Evolutionary conservation across 2,797 vertebrate genomes (phyloP), one percentile per base, ranked within the genome.

Genomic region (Cirrhinus mrigala): DNA sequence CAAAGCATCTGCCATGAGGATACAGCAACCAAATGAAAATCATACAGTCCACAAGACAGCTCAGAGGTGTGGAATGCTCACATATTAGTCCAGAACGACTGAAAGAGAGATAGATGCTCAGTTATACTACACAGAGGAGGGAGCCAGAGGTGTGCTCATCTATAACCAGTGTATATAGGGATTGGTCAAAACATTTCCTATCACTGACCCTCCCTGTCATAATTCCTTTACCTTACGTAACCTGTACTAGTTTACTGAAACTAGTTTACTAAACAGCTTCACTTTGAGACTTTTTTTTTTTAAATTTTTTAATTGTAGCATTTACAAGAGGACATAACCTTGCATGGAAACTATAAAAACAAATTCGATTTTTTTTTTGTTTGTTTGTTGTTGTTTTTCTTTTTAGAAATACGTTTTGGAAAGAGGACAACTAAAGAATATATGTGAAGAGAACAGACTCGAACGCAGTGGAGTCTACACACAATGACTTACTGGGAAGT

Each of bases 1-100:
- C 94, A 90, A 96, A 96, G 95, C 95, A 95, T 96, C 95, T 96
- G 95, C 94, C 94, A 96, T 95, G 94, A 95, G 93, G 94, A 94
- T 94, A 96, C 95, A 96, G 94, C 94, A 92, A 95, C 89, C 89
- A 87, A 91, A 90, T 83, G 83, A 94, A 94, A 91, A 93, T 94
- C 94, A 93, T 95, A 94, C 92, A 95, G 95, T 94, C 95, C 95
- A 96, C 94, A 94, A 95, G 94, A 96, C 95, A 95, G 93, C 90
- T 93, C 94, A 91, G 94, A 93, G 92, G 92, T 92, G 93, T 94
- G 94, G 94, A 96, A 95, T 94, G 95, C 94, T 94, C 94, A 89
- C 92, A 91, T 91, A 92, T 93, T 93, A 87, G 92, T 95, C 94
- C 91, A 91, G 92, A 93, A 89, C 66, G 85, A 91, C 80, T 87